Conservation (phyloP, 2,888 invertebrate genomes). For the Cheilosia vulpina region DNA sequence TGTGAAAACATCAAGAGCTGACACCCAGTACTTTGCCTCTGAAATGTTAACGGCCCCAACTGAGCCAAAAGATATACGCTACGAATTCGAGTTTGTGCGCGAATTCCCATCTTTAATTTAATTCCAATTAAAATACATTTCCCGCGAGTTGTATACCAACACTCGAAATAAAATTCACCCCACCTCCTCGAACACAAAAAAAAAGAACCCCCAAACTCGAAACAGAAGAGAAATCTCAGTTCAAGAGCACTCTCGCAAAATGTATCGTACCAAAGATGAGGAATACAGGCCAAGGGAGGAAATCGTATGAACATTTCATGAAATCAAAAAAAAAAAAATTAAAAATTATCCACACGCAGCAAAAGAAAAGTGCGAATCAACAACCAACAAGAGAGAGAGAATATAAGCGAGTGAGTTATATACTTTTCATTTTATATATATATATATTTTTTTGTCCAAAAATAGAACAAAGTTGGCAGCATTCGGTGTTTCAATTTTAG, state of each 20-base stretch:
- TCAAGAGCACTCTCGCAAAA: constrained; percentile 63
- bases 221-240: constrained; percentile 63
- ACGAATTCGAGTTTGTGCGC: constrained; percentile 40
- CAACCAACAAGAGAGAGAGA: constrained; percentile 34
- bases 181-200: constrained; percentile 39
- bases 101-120: constrained; percentile 67
- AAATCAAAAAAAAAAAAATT: constrained; percentile 8
- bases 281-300: constrained; percentile 7
- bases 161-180: constrained; percentile 61
- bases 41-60: constrained; percentile 48
- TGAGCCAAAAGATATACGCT: not conserved
- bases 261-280: constrained; percentile 7
- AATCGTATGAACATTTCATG: constrained; percentile 21
- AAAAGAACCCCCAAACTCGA: constrained; percentile 40
- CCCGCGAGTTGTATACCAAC: constrained; percentile 49
- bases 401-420: constrained; percentile 52
- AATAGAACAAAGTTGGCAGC: constrained; percentile 73
- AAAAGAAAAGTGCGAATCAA: constrained; percentile 56
- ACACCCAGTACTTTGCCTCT: constrained; percentile 53
- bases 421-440: constrained; percentile 20
- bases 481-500: constrained; percentile 69
- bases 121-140: constrained; percentile 73
- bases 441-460: constrained; percentile 46
- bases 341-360: constrained; percentile 38
- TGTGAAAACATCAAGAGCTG: constrained; percentile 50